Percentiles rank a stretch among this genome's conserved stretches.
phyloP scores from a whole-genome alignment of 2,113 vertebrate species.

The Megaleporinus macrocephalus region DNA sequence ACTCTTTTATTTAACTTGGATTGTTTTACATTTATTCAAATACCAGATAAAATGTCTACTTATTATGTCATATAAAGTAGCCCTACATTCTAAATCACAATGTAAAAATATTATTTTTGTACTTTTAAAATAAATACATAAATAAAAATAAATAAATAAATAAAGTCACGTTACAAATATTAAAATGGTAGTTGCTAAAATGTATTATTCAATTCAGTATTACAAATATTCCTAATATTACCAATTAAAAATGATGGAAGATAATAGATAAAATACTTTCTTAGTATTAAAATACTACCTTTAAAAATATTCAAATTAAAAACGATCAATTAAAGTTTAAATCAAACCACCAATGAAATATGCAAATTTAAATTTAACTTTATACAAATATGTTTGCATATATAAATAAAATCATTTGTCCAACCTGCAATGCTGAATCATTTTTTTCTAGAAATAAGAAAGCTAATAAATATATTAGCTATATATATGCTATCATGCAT shows the following conservation, averaged over 20 bases:
- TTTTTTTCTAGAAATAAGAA: not conserved
- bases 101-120: not conserved
- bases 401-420: not conserved
- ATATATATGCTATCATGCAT: too few species aligned
- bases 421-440: not conserved
- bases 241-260: too few species aligned
- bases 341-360: not conserved
- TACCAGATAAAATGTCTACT: not conserved
- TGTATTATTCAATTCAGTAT: too few species aligned
- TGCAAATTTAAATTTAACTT: not conserved
- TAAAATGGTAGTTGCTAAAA: too few species aligned
- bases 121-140: too few species aligned
- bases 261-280: too few species aligned
- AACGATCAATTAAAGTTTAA: not conserved
- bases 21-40: conserved; percentile 30
- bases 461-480: not conserved
- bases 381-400: not conserved
- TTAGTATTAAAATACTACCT: too few species aligned
- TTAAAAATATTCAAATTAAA: not conserved
- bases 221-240: too few species aligned
- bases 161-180: not conserved
- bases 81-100: not conserved
- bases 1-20: not conserved
- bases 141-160: not conserved
- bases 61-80: not conserved